Evolutionary conservation across 2,888 invertebrate genomes (phyloP), one percentile per base, ranked within the genome.

Genomic region (Xanthorhoe spadicearia): DNA sequence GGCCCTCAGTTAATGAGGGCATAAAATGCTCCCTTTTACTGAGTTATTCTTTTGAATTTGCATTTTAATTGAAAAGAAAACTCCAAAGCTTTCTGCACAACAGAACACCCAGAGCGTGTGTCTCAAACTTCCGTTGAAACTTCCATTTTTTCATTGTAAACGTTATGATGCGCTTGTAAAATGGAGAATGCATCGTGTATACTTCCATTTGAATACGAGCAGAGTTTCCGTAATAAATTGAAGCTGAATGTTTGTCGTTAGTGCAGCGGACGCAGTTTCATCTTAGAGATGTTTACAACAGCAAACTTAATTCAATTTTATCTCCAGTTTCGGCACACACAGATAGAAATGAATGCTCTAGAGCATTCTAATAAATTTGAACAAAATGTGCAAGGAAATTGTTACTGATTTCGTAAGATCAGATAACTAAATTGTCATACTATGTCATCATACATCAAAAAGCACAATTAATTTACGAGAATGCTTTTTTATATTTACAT

Each of bases 51-150:
- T 78, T 72, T 67, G 73, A 84, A 89, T 89, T 88, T 84, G 80
- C 88, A 88, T 87, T 86, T 88, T 85, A 85, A 89, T 87, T 84
- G 81, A 78, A 82, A 85, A 84, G 83, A 84, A 83, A 85, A 81
- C 80, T 74, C 74, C 76, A 77, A 69, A 77, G 77, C 75, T 77
- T 76, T 74, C 69, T 81, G 71, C 66, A 77, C 76, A 79, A 81
- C 77, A 66, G 62, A 64, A 66, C 61, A 60, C 50, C 51, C 46
- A 55, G 64, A 61, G 61, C 61, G 66, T 66, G 66, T 69, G 63
- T 71, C 66, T 61, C 52, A 52, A 61, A 64, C 58, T 50, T 70
- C 71, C 64, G 64, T 54, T 18, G 63, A 55, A 60, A 58, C 56
- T 63, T 60, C 64, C 67, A 23, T 64, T 59, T 23, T 59, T 64